Conservation (phyloP, 1,140 invertebrate species). For the Drosophila simulans region DNA sequence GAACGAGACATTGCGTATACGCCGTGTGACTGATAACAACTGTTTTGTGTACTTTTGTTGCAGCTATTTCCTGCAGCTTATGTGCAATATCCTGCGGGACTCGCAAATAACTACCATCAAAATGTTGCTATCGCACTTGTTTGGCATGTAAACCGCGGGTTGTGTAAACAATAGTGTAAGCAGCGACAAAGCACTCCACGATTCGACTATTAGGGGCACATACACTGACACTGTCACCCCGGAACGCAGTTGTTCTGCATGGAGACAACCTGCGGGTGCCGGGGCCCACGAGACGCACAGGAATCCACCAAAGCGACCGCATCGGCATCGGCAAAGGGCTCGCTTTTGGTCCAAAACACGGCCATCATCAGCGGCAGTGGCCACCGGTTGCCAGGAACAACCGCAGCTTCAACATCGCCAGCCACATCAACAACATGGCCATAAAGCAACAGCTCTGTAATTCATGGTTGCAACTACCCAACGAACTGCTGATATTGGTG, state of each 20-base stretch:
- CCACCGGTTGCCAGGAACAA: conserved; percentile 47
- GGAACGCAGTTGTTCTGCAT: conserved; percentile 52
- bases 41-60: conserved; percentile 3
- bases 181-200: conserved; percentile 28
- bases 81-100: conserved; percentile 22
- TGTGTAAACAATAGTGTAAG: conserved; percentile 36
- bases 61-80: conserved; percentile 37
- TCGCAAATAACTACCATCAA: conserved; percentile 34
- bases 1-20: conserved; percentile 46
- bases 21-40: conserved; percentile 8
- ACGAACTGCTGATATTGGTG: conserved; percentile 70
- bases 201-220: conserved; percentile 22
- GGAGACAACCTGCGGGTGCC: conserved; percentile 51
- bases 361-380: conserved; percentile 15
- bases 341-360: conserved; percentile 1
- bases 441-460: conserved; percentile 69
- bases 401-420: conserved; percentile 35
- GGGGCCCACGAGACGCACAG: conserved; percentile 36
- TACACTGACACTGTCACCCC: conserved; percentile 17
- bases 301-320: conserved; percentile 29
- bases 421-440: conserved; percentile 73
- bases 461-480: conserved; percentile 67
- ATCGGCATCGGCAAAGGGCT: conserved; percentile 7
- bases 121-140: conserved; percentile 18
- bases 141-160: conserved; percentile 42